A percentile compares a stretch with the other conserved stretches of the same genome.
Conservation (phyloP, 2,888 invertebrate species). For the Agrotis puta region DNA sequence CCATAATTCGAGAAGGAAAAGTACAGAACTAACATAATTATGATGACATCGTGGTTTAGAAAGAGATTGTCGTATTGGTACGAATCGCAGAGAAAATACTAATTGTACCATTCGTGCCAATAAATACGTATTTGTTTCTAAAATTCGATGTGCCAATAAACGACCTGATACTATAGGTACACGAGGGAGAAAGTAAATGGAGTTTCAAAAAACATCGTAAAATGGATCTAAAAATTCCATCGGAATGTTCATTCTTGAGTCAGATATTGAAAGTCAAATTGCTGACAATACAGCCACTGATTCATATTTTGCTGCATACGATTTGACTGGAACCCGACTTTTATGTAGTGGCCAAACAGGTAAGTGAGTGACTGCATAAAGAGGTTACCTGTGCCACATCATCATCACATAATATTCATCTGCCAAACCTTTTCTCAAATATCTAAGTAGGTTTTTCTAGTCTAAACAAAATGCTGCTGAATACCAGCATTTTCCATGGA, state of each 20-base stretch:
- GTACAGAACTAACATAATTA: not conserved
- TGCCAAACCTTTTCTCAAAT: too few relatives aligned
- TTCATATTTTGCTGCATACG: not conserved
- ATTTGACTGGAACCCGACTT: not conserved
- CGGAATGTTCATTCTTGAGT: too few relatives aligned
- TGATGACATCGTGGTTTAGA: not conserved
- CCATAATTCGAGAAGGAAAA: slow-evolving; percentile 1
- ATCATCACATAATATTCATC: not conserved
- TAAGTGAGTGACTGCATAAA: not conserved
- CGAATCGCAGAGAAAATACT: not conserved
- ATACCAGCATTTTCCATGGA: not conserved
- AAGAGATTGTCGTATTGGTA: not conserved
- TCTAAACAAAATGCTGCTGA: not conserved
- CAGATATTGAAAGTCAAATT: not conserved
- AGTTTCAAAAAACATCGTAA: not conserved
- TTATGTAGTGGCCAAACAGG: not conserved
- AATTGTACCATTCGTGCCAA: not conserved
- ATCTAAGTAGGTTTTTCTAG: not conserved
- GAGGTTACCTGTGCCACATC: not conserved
- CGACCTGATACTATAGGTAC: not conserved
- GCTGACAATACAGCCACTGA: not conserved
- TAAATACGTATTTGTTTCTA: not conserved
- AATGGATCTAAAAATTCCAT: not conserved
- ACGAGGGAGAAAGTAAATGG: slow-evolving; percentile 9
- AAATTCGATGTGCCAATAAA: not conserved